Evolutionary conservation across 2,113 vertebrate genomes (phyloP).

Genomic region (Crotophaga sulcirostris): DNA sequence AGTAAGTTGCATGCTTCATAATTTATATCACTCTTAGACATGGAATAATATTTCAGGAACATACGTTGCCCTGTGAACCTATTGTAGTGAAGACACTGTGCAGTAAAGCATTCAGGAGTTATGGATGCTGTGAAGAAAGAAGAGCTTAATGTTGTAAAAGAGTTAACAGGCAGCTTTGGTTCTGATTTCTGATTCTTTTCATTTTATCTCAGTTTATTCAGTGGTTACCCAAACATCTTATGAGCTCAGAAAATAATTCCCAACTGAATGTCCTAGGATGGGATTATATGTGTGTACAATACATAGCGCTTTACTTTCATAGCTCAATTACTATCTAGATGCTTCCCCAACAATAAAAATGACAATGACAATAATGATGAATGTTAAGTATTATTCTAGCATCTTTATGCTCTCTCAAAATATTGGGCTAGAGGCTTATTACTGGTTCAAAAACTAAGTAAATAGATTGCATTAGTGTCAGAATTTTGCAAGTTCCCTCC

Average conservation of each 20-base stretch:
- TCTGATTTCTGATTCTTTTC: not conserved
- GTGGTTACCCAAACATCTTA: not conserved
- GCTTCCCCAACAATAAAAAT: not conserved
- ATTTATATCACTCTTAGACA: not conserved
- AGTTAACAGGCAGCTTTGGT: not conserved
- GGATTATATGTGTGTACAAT: not conserved
- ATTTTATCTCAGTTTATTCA: not conserved
- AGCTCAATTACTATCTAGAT: not conserved
- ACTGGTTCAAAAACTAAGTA: not conserved
- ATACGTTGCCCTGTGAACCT: not conserved
- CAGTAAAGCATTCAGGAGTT: not conserved
- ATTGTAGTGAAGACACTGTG: not conserved
- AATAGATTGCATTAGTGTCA: not conserved
- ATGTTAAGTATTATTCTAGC: not conserved
- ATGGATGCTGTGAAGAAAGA: not conserved
- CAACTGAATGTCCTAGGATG: not conserved
- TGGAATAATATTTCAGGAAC: not conserved
- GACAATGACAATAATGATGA: not conserved
- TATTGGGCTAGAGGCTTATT: not conserved
- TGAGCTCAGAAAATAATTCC: not conserved
- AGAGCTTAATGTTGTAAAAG: not conserved
- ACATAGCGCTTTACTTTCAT: not conserved
- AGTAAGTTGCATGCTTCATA: not conserved
- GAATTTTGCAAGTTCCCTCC: not conserved
- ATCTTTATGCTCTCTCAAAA: not conserved